Evolutionary conservation across 37 sponge, comb jelly and placozoan species (phyloP), one percentile per base, ranked within the genome.

Genomic region (Eunapius fragilis): DNA sequence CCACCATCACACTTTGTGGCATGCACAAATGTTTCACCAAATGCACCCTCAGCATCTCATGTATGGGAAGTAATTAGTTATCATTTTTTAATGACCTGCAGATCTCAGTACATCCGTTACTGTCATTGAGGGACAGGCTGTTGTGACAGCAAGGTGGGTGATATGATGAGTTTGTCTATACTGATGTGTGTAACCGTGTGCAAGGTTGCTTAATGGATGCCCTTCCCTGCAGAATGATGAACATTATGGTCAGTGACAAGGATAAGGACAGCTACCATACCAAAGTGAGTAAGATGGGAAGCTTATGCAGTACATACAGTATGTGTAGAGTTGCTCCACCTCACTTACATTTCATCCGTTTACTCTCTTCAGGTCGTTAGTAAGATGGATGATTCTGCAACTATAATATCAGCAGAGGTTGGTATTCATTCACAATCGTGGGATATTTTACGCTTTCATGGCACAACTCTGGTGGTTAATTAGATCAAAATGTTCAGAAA

Each of bases 211-310:
- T 67, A 11, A 32, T 67, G 45, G 41, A 35, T 45, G 2, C 36
- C 3, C 48, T 35, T 11, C 14, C 58, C 31, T 27, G 2, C 72
- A 87, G 87, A 33, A 68, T 87, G 82, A 6, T 35, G 25, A 34
- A 81, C 31, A 58, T 75, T 17, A 26, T 26, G 12, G 11, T 87
- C 0, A 26, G 12, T 68, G 87, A 87, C 67, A 71, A 37, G 28
- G 87, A 87, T 17, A 82, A 48, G 0, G 68, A 38, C 32, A 31
- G 69, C 37, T 31, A 14, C 24, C 87, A 87, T 45, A 22, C 80
- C 9, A 34, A 87, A 49, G 87, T 87, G 41, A 41, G 41, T n/a
- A n/a, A n/a, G n/a, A n/a, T n/a, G n/a, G n/a, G n/a, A n/a, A n/a
- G n/a, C n/a, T n/a, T n/a, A n/a, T n/a, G n/a, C n/a, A n/a, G n/a